phyloP scores from a whole-genome alignment of 2,888 invertebrate species.

The Kuschelorhynchus macadamiae region DNA sequence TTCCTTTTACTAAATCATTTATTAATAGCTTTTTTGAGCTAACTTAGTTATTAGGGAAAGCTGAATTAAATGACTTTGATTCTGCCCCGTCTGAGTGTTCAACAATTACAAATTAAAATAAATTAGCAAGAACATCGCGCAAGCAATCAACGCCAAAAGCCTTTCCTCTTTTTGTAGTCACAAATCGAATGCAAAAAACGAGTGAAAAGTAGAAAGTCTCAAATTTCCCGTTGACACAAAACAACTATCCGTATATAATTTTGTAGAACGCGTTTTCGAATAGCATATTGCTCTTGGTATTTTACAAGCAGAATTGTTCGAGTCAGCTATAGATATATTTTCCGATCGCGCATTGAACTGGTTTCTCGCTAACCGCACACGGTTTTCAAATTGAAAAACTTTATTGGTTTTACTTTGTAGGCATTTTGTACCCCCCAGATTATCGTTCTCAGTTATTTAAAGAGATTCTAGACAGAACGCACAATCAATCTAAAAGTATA shows the following conservation, averaged over 20 bases:
- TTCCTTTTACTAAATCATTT: too few relatives aligned
- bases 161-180: neutral
- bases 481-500: slow-evolving; percentile 6
- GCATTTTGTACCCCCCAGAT: slow-evolving; percentile 18
- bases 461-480: slow-evolving; percentile 21
- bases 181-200: neutral
- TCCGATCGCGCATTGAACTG: slow-evolving; percentile 7
- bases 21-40: too few relatives aligned
- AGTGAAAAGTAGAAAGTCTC: too few relatives aligned
- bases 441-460: slow-evolving; percentile 16
- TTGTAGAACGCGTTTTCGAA: slow-evolving; percentile 13
- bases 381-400: slow-evolving; percentile 3
- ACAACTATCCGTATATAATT: neutral
- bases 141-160: neutral
- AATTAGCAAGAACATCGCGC: too few relatives aligned
- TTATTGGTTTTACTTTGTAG: neutral
- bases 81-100: too few relatives aligned
- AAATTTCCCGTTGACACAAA: slow-evolving; percentile 9
- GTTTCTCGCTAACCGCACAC: neutral
- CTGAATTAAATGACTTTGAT: neutral
- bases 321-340: slow-evolving; percentile 20
- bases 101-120: too few relatives aligned
- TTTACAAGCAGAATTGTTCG: neutral
- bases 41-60: neutral
- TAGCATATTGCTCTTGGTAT: slow-evolving; percentile 2